A percentile compares a stretch with the other conserved stretches of the same genome.
Conservation (phyloP, 2,888 invertebrate species). For the Nomada fabriciana region DNA sequence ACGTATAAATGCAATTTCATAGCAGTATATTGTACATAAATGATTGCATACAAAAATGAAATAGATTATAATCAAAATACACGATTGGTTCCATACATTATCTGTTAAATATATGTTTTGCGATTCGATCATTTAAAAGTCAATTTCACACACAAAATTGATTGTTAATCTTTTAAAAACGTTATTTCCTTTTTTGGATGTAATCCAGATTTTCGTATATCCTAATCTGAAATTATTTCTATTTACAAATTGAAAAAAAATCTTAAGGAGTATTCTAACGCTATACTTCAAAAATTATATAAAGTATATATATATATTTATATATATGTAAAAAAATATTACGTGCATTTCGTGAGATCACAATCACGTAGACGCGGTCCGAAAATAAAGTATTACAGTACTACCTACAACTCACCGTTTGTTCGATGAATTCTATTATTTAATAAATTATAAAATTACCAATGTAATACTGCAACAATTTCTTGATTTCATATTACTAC, state of each 20-base stretch:
- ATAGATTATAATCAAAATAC: not conserved
- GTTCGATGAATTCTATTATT: constrained; percentile 23
- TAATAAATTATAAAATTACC: constrained; percentile 49
- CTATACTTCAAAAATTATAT: constrained; percentile 11
- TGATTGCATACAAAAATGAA: constrained; percentile 13
- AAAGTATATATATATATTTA: constrained; percentile 1
- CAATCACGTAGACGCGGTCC: not conserved
- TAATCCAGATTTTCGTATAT: not conserved
- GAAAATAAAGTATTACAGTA: constrained; percentile 8
- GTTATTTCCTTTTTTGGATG: not conserved
- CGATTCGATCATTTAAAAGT: constrained; percentile 5
- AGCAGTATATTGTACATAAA: constrained; percentile 30
- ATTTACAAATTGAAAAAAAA: constrained; percentile 39
- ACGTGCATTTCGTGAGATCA: not conserved
- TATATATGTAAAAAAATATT: not conserved
- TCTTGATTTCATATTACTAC: constrained; percentile 4
- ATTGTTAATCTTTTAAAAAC: constrained; percentile 18
- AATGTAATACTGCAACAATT: constrained; percentile 15
- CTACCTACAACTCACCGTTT: constrained; percentile 8
- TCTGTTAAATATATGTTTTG: constrained; percentile 4
- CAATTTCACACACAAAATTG: not conserved
- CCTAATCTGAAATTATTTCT: constrained; percentile 12
- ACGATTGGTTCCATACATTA: not conserved
- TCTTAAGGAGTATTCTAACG: not conserved
- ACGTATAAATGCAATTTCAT: constrained; percentile 19